Base-by-base conservation (phyloP, 2,797 vertebrate species). In the Streptopelia turtur region DNA sequence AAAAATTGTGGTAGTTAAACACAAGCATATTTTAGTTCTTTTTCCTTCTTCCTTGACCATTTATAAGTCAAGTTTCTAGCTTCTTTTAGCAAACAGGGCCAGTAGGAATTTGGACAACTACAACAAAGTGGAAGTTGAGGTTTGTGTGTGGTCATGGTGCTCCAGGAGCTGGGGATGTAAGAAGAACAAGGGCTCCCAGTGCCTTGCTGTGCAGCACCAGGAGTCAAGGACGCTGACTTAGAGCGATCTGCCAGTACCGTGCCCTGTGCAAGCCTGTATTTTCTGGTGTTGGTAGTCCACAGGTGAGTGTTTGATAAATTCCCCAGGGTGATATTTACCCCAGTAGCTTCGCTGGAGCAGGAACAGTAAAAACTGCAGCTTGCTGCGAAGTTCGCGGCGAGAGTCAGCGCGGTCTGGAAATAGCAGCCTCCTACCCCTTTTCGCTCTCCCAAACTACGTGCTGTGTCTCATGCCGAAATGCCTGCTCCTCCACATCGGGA, bases 351-450 rank as follows among this genome's bases (percentile, higher is more conserved):
- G 93, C 30, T 71, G 92, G 89, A 93, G 91, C 68, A 77, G 92
- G 57, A 93, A 28, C 77, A 86, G 87, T 76, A 82, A 59, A 87
- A 96, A 79, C 83, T 91, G 87, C 81, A 71, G 59, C 88, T 92
- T 2, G 2, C 66, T 21, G 53, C 1, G 0, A 79, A 95, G 94
- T 92, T 89, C 89, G 80, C 1, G 2, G 41, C 18, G 64, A 93
- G 93, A 94, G 77, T 94, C 93, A 90, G 95, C 47, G 4, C 1
- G 10, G 45, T 57, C 89, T 89, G 87, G 91, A 97, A 97, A 97
- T 94, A 96, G 84, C 79, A 93, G 86, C 96, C 92, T 96, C 96
- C 97, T 93, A 96, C 96, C 92, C 52, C 52, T 93, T 97, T 96
- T 96, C 13, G 0, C 91, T 97, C 84, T 94, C 97, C 92, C 91